Conservation (phyloP, 2,113 vertebrate genomes). For the Megaceryle torquata region DNA sequence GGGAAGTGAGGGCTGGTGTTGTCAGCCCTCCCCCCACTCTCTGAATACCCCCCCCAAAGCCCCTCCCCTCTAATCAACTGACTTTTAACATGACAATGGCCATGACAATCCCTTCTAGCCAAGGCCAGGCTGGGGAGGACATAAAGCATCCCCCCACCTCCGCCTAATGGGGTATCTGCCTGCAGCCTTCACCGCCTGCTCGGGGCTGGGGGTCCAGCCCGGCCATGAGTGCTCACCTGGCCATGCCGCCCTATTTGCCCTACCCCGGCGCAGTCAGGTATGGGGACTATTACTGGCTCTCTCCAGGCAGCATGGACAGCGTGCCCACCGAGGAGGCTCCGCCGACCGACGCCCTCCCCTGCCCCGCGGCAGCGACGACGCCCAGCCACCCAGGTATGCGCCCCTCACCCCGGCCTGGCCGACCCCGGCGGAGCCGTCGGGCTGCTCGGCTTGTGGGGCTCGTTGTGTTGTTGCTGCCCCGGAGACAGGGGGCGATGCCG, state of each 20-base stretch:
- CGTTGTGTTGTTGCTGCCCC: neutral
- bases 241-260: neutral
- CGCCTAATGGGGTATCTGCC: neutral
- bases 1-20: neutral
- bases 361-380: neutral
- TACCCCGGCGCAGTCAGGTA: neutral
- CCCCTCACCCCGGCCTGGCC: neutral
- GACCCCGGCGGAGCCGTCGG: too few species aligned
- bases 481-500: neutral
- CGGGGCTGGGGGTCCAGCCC: neutral
- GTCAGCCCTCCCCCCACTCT: neutral
- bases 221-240: slow-evolving; percentile 37
- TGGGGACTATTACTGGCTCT: slow-evolving; percentile 3
- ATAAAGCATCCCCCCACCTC: slow-evolving; percentile 14
- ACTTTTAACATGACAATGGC: slow-evolving; percentile 61
- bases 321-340: neutral
- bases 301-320: neutral
- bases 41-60: neutral
- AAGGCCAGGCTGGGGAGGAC: neutral
- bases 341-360: neutral
- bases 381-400: neutral
- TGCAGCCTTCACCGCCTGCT: neutral
- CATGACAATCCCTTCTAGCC: neutral
- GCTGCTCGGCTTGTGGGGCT: neutral
- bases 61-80: slow-evolving; percentile 10